Conservation (phyloP, 2,888 invertebrate genomes). For the Apomyelois bistriatella region DNA sequence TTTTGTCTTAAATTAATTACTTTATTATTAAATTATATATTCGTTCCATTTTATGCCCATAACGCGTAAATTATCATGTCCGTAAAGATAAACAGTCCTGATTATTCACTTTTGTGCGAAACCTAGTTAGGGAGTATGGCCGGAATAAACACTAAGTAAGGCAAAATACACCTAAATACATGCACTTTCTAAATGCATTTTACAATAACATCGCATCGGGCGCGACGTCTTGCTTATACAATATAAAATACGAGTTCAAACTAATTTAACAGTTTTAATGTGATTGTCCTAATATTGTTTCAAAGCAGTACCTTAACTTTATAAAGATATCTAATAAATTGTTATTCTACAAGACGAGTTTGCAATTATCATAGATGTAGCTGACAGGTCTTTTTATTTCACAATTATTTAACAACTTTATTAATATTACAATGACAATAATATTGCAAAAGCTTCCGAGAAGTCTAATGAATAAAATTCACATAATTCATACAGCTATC, state of each 20-base stretch:
- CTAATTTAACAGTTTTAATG: conserved; percentile 4
- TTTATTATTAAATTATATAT: conserved; percentile 6
- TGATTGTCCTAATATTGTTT: background rate
- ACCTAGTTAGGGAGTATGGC: conserved; percentile 7
- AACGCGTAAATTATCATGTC: conserved; percentile 14
- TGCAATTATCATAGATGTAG: background rate
- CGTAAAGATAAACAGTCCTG: conserved; percentile 11
- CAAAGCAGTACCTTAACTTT: background rate
- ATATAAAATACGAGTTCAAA: conserved; percentile 1
- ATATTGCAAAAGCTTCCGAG: conserved; percentile 38
- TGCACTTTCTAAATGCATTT: conserved; percentile 7
- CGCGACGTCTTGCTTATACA: background rate
- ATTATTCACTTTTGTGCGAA: conserved; percentile 9
- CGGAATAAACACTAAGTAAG: background rate
- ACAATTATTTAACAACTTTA: conserved; percentile 18
- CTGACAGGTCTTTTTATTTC: background rate
- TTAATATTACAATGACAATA: conserved; percentile 25
- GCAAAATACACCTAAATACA: conserved; percentile 7
- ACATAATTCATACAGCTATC: conserved; percentile 45
- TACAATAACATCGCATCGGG: background rate
- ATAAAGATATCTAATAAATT: conserved; percentile 4
- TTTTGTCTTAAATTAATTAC: background rate
- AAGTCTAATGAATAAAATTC: conserved; percentile 43
- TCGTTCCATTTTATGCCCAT: conserved; percentile 13
- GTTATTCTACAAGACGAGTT: background rate